Base-by-base conservation (phyloP, 2,888 invertebrate species). In the Oxycera nigricornis region DNA sequence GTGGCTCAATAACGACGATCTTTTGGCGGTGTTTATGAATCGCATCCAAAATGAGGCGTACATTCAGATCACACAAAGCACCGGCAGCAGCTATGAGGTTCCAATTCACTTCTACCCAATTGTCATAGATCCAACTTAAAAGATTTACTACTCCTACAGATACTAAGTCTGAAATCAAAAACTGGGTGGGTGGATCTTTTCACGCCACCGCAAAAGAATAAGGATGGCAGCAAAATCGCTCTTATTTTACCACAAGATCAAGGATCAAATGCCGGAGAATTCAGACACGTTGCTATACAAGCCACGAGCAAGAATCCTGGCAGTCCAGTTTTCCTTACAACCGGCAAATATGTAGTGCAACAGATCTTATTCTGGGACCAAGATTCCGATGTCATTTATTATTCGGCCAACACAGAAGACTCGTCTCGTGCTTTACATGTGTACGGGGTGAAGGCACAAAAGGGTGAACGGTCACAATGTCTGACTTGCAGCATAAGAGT, bases 21-120 rank as follows among this genome's bases (percentile, higher is more conserved):
- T 96, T 14, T 89, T 91, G 7, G 89, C 96, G 14, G 90, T 94
- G 76, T 97, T 96, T 95, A 91, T 95, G 85, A 94, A 96, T 85
- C 88, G 97, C 72, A 91, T 92, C 28, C 97, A 98, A 84, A 96
- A 95, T 81, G 86, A 88, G 72, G 90, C 91, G 20, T 86, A 89
- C 72, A 83, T 91, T 74, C 88, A 90, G 11, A 84, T 91, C 2
- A 95, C 57, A 20, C 6, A 3, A 46, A 46, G 14, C 14, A 46
- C 46, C 3, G 46, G 46, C 46, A 46, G 14, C 14, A 46, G 46
- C 17, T 46, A 46, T 46, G 46, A 46, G 14, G 46, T 46, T 7
- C 14, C 22, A 72, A 74, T 39, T 73, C 72, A 74, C 76, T 62
- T 68, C 31, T 17, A 41, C 20, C 6, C 39, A 39, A 11, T 39